Evolutionary conservation across 2,888 invertebrate species (phyloP), one percentile per base, ranked within the genome.

Genomic region (Oxyscelio sp.): DNA sequence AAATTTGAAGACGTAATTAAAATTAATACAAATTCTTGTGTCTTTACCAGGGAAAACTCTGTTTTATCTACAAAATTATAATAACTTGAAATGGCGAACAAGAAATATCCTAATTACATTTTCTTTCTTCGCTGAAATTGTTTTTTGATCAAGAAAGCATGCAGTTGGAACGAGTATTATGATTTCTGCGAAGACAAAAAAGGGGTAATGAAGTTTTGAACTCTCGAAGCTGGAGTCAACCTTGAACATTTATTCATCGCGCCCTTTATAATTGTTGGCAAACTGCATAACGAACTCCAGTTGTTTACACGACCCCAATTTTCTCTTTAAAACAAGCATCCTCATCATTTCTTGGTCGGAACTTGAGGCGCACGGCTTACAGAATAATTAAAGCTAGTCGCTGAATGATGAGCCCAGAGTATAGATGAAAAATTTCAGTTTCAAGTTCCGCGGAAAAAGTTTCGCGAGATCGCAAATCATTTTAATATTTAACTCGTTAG

Each of bases 311-410:
- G 31, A 71, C 71, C 71, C 27, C 65, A 21, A 79, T 79, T 79
- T 78, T 65, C 65, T 50, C 50, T 71, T 79, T 50, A 71, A 71
- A 71, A 79, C 79, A 79, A 71, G 71, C 71, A 71, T 79, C 50
- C 71, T 79, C 71, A 50, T 79, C 71, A 65, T 79, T 63, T 71
- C 79, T 79, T 71, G 65, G 71, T 50, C 19, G 56, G 22, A 59
- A 79, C 71, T 79, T 65, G 68, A 73, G 65, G 65, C 48, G 24
- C 59, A 31, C 70, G 31, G 48, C 59, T 70, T 65, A 65, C 65
- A 31, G 71, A 71, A 79, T 79, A 65, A 79, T 79, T 79, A 65
- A 79, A 73, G 71, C 17, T 34, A 24, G 71, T 79, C 73, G 54
- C 70, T 54, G 48, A 43, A 43, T 58, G 50, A 65, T 43, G 65